Base-by-base conservation (phyloP, 2,888 invertebrate species). In the Ophioninae sp. region DNA sequence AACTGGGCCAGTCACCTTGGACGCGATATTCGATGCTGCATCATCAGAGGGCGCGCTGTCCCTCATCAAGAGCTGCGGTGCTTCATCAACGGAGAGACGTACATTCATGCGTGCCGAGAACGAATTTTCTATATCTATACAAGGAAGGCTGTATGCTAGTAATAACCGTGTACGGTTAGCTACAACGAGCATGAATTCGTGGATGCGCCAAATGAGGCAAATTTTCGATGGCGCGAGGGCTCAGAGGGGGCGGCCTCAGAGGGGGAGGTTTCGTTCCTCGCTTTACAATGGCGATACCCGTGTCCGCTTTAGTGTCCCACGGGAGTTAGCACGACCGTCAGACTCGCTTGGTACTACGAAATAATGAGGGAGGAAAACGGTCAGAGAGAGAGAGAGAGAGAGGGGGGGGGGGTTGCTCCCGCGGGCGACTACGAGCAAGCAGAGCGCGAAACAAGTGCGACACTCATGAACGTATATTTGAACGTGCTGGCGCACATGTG, bases 201-300 rank as follows among this genome's bases (percentile, higher is more conserved):
- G 72, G 68, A 61, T 59, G 72, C 79, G 69, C 56, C 84, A 84
- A 81, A 84, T 84, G 84, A 84, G 81, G 84, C 84, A 84, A 84
- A 84, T 84, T 84, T 84, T 81, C 81, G 73, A 84, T 81, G 68
- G 70, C 62, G 50, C 50, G 50, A 17, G 50, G 17, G 50, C 75
- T 17, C 62, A 30, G 57, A 75, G 21, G 20, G 17, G 70, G 39
- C 7, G 39, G 37, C n/a, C n/a, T 20, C 7, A 44, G 44, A 44
- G 50, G 50, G 17, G 50, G 50, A 17, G 13, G 41, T 74, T 41
- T 67, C 72, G 39, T 57, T 68, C 56, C 75, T 79, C 81, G 44
- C 76, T 84, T 79, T 73, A 57, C 72, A 81, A 75, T 75, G 21
- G 79, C 65, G 44, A 67, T 72, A 57, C 39, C 65, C 41, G 75